Conservation (phyloP, 1,140 invertebrate species). For the Tetraneura akinire region DNA sequence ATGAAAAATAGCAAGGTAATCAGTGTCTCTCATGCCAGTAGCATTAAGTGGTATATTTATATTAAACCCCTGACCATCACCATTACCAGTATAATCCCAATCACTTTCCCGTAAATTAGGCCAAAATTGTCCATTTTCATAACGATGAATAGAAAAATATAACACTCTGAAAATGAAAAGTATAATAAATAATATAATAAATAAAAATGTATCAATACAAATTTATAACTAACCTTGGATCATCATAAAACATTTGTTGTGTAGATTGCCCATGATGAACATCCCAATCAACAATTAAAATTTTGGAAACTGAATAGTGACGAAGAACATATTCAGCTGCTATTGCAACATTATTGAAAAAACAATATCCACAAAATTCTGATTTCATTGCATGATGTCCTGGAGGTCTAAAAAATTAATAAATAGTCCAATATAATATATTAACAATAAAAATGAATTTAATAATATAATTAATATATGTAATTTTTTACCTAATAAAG, state of each 20-base stretch:
- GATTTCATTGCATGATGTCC: conserved; percentile 95
- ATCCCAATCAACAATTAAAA: conserved; percentile 97
- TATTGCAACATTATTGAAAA: conserved; percentile 95
- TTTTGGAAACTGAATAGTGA: conserved; percentile 64
- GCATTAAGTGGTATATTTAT: conserved; percentile 92
- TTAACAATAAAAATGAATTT: background rate
- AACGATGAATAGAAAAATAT: conserved; percentile 97
- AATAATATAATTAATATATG: background rate
- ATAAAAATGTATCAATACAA: background rate
- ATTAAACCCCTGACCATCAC: conserved; percentile 79
- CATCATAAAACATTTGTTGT: conserved; percentile 92
- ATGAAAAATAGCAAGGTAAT: conserved; percentile 90
- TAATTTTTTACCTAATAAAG: conserved; percentile 63
- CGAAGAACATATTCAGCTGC: conserved; percentile 82
- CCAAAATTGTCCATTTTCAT: conserved; percentile 92
- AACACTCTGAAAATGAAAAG: conserved; percentile 72
- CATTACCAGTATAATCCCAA: conserved; percentile 79
- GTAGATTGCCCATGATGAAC: conserved; percentile 95
- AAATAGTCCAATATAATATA: background rate
- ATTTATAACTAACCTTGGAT: conserved; percentile 69
- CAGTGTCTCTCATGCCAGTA: conserved; percentile 78
- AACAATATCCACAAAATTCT: conserved; percentile 92
- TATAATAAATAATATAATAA: too few species aligned
- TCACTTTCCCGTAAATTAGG: conserved; percentile 87
- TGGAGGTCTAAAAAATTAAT: conserved; percentile 70